Conservation (phyloP, 2,113 vertebrate genomes). For the Collichthys lucidus region DNA sequence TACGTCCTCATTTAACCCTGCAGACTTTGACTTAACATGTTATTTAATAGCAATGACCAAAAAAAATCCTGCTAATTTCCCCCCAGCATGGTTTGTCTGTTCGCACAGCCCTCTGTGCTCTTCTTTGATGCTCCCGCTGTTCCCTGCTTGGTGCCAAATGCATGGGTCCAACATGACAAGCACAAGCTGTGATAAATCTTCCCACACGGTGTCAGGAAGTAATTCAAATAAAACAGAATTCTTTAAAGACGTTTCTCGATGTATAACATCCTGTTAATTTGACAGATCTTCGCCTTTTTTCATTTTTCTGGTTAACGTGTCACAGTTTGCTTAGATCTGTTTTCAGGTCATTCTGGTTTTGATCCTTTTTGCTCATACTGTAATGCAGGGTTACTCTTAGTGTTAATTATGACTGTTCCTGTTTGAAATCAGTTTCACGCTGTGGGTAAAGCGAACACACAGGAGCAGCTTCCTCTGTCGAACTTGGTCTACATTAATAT, state of each 20-base stretch:
- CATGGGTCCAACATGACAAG: conserved; percentile 36
- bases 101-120: conserved; percentile 9
- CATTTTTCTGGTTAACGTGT: background rate
- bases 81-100: conserved; percentile 27
- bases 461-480: no score
- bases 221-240: conserved; percentile 12
- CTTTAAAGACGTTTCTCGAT: conserved; percentile 15
- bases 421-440: no score
- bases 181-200: conserved; percentile 45
- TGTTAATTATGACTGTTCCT: no score
- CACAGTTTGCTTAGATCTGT: conserved; percentile 15
- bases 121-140: conserved; percentile 43
- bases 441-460: no score
- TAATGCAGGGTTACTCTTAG: no score
- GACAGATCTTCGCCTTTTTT: conserved; percentile 7
- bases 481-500: no score
- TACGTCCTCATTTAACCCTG: background rate
- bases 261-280: conserved; percentile 23
- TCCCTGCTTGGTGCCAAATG: conserved; percentile 53
- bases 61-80: conserved; percentile 16
- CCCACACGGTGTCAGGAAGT: conserved; percentile 54
- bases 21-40: background rate
- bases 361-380: background rate
- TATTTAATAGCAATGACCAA: background rate
- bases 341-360: conserved; percentile 14